These are phyloP conservation scores for Troides oblongomaculatus DNA, from an alignment of 2,888 invertebrate genomes.

Conservation along the genomic window DNA sequence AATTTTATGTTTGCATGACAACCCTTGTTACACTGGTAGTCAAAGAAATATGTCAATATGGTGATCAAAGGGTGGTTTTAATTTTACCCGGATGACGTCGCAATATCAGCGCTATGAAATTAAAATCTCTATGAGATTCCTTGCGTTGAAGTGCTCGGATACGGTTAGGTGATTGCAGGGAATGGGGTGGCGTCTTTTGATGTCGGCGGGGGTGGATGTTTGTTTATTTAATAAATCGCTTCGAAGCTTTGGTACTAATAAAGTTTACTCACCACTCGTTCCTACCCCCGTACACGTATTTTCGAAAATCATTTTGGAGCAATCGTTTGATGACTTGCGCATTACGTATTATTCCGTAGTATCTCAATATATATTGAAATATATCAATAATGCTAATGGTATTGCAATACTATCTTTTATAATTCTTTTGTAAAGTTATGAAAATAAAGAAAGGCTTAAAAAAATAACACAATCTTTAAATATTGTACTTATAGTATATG, in stretches of 20 bases:
- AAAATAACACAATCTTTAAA: no score
- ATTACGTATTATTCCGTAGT: no score
- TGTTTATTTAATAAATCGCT: conserved; percentile 17
- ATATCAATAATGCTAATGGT: no score
- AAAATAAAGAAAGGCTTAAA: no score
- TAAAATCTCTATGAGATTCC: conserved; percentile 17
- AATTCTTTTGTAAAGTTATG: no score
- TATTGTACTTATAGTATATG: no score
- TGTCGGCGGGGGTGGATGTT: conserved; percentile 11
- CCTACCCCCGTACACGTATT: background rate
- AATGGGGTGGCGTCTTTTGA: conserved; percentile 13
- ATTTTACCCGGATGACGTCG: conserved; percentile 20
- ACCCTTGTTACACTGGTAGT: conserved; percentile 9
- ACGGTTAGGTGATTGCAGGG: conserved; percentile 1
- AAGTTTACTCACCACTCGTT: background rate
- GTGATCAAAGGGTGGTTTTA: conserved; percentile 27
- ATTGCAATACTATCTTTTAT: no score
- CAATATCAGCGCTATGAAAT: conserved; percentile 4
- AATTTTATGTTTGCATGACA: background rate
- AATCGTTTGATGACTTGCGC: background rate
- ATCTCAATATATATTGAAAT: no score
- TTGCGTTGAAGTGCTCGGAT: conserved; percentile 8
- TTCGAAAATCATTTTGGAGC: background rate
- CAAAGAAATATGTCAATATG: conserved; percentile 21
- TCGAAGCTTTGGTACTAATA: background rate